phyloP scores from a whole-genome alignment of 2,113 vertebrate genomes.

The Leptobrachium leishanense region DNA sequence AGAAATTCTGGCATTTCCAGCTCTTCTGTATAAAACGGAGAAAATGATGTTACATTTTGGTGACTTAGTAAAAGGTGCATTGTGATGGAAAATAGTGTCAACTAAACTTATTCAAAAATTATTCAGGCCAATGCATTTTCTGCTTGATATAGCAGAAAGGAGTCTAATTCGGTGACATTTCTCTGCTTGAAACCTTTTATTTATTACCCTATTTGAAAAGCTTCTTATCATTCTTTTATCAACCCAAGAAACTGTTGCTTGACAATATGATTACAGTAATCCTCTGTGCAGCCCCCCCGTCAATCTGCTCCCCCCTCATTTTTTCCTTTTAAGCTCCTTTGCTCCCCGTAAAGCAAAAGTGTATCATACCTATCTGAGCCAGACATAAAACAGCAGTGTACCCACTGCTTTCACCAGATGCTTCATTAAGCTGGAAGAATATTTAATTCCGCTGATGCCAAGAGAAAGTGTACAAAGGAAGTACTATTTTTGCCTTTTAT shows the following conservation, averaged over 20 bases:
- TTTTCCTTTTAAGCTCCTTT: background rate
- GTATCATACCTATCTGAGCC: background rate
- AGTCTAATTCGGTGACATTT: conserved; percentile 4
- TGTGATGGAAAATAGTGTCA: background rate
- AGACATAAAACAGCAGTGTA: background rate
- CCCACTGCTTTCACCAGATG: background rate
- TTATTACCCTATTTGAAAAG: conserved; percentile 7
- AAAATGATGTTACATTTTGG: background rate
- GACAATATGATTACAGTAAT: conserved; percentile 37
- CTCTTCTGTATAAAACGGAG: too few species aligned
- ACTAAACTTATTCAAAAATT: background rate
- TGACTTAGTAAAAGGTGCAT: background rate
- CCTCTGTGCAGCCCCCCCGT: conserved; percentile 7
- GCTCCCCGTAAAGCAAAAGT: background rate
- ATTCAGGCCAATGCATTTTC: background rate
- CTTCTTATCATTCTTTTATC: conserved; percentile 15
- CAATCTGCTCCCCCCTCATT: conserved; percentile 1
- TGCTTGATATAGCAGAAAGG: background rate
- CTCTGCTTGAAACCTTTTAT: conserved; percentile 3
- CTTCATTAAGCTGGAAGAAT: background rate
- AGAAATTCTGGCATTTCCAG: too few species aligned
- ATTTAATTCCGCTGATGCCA: background rate
- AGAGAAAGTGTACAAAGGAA: background rate
- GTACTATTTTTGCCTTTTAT: background rate
- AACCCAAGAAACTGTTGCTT: conserved; percentile 16